Evolutionary conservation across 1,140 invertebrate species (phyloP), one percentile per base, ranked within the genome.

Genomic region (Drosophila orena): DNA sequence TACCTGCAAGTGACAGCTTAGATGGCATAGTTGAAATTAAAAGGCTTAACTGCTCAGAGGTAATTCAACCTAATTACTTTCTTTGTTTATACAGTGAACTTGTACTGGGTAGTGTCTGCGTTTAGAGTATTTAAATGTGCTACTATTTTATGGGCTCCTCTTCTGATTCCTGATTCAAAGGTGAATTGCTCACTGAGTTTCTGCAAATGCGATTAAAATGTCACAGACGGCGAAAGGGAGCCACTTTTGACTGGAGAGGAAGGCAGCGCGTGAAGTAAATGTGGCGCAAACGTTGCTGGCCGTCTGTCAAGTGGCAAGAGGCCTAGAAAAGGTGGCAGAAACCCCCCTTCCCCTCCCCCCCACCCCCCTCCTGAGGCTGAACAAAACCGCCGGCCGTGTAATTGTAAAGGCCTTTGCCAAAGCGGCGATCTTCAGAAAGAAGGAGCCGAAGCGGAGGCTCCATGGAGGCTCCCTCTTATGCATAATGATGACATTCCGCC

Each of bases 171-270:
- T 47, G 52, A 24, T 49, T 43, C 3, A 53, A 42, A 55, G 77
- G 60, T 34, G 86, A 91, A 91, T 89, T 91, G 90, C 77, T 91
- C 90, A 91, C 47, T 91, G 90, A 86, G 84, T 91, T 89, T 91
- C 76, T 85, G 90, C 86, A 91, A 91, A 91, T 91, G 86, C 90
- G 90, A 91, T 91, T 91, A 91, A 91, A 91, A 91, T 91, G 90
- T 91, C 90, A 91, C 76, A 47, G 68, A 14, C 64, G 27, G 60
- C 52, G 60, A 46, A 54, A 56, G 53, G 37, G 61, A 76, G 52
- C 37, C 61, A 57, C 72, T 55, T 35, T 76, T 76, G 73, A 54
- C 52, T 5, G 20, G 37, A n/a, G n/a, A 59, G 34, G 64, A 88
- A 79, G 81, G 81, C 81, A 53, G 77, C 81, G 88, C 86, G 88